Conservation (phyloP, 23 tunicate genomes). For the Ciona savignyi region DNA sequence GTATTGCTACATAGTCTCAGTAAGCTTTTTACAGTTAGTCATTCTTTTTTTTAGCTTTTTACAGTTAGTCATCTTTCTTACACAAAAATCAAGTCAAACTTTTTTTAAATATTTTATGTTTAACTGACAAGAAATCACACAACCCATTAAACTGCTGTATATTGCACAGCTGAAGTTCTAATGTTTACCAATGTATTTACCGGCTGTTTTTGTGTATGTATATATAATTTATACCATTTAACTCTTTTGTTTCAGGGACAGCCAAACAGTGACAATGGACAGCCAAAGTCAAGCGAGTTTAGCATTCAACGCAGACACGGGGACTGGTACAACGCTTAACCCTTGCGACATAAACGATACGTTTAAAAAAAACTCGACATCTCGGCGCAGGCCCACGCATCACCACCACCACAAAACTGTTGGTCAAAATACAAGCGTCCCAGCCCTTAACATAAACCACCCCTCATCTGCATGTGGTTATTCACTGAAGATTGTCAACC, state of each 20-base stretch:
- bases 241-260: not conserved
- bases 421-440: not conserved
- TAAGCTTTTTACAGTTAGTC: no score
- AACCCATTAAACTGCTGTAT: no score
- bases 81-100: no score
- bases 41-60: no score
- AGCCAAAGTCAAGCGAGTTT: constrained; percentile 13
- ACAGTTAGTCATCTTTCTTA: no score
- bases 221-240: no score
- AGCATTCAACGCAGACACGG: not conserved
- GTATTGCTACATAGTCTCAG: no score
- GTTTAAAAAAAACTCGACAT: not conserved
- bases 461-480: constrained; percentile 44
- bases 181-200: no score
- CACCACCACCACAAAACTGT: constrained; percentile 18
- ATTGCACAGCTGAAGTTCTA: no score
- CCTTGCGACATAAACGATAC: not conserved
- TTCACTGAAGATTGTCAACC: constrained; percentile 37
- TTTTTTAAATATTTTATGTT: no score
- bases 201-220: no score
- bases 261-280: not conserved
- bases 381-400: constrained; percentile 7
- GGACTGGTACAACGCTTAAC: constrained; percentile 8
- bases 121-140: no score
- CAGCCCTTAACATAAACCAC: constrained; percentile 25